Percentiles rank a stretch among this genome's conserved stretches.
Conservation (phyloP, 2,888 invertebrate genomes). For the Selenia dentaria region DNA sequence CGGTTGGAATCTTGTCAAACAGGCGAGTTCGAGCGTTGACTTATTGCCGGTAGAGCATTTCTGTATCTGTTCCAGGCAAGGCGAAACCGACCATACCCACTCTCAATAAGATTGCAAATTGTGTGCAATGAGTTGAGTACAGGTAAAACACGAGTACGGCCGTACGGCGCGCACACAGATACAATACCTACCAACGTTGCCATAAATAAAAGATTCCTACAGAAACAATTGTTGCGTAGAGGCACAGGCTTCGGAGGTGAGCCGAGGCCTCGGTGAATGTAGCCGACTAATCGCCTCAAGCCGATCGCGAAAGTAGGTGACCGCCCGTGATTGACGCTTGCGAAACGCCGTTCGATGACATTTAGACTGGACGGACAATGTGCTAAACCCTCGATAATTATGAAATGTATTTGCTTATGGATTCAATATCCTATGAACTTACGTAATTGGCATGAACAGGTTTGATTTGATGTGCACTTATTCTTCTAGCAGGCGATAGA, state of each 20-base stretch:
- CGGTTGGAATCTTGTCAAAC: slow-evolving; percentile 85
- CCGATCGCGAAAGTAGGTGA: slow-evolving; percentile 84
- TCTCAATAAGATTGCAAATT: slow-evolving; percentile 42
- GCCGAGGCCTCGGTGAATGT: slow-evolving; percentile 80
- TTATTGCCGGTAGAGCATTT: slow-evolving; percentile 83
- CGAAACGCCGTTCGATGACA: slow-evolving; percentile 83
- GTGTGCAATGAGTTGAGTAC: slow-evolving; percentile 41
- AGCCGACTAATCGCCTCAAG: slow-evolving; percentile 77
- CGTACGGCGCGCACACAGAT: slow-evolving; percentile 74
- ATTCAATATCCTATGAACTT: slow-evolving; percentile 35
- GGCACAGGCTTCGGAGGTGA: slow-evolving; percentile 65
- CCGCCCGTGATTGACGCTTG: slow-evolving; percentile 83
- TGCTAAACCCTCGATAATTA: slow-evolving; percentile 72
- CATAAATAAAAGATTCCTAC: slow-evolving; percentile 85
- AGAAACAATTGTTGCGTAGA: slow-evolving; percentile 85
- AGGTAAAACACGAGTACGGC: slow-evolving; percentile 81
- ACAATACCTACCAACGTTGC: slow-evolving; percentile 64
- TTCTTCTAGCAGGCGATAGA: neutral
- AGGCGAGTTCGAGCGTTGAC: slow-evolving; percentile 84
- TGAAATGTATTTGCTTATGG: slow-evolving; percentile 60
- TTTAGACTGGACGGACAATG: slow-evolving; percentile 77
- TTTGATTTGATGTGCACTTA: slow-evolving; percentile 14
- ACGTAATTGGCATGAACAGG: slow-evolving; percentile 31
- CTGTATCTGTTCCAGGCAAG: slow-evolving; percentile 47
- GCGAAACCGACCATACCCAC: slow-evolving; percentile 44